Base-by-base conservation (phyloP, 2,113 vertebrate species). In the Nibea albiflora region DNA sequence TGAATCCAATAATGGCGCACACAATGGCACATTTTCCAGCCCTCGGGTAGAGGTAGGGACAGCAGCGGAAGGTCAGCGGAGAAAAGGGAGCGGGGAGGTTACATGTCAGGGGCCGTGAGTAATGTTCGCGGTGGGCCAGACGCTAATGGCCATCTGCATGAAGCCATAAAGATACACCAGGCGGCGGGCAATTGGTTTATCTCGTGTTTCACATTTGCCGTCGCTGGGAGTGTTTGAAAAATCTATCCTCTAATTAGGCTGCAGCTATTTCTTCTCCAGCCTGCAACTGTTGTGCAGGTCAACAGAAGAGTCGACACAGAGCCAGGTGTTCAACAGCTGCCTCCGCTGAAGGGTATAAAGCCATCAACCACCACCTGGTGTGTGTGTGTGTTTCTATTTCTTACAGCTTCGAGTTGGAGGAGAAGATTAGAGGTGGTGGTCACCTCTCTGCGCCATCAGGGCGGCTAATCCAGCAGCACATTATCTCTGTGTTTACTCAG, bases 261-360 rank as follows among this genome's bases (percentile, higher is more conserved):
- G 12, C 22, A 24, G 70, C 50, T 49, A 75, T 73, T 67, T 64
- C 73, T 50, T 61, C 64, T 50, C 57, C 64, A 26, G 68, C 26
- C 61, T 77, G 50, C 84, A 68, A 80, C 73, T 84, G 79, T 77
- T 26, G 72, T 72, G 62, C 72, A 5, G 81, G 83, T 88, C 79
- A 89, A 90, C 79, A 86, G 58, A 60, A 35, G 80, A 85, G 82
- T 84, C 83, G 85, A 84, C 88, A 76, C 72, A 81, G 52, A 90
- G 76, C 88, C 93, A 93, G 90, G 83, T 93, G 92, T 87, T 92
- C 61, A 90, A 89, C 92, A 93, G 92, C 92, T 93, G 91, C 81
- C 74, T 79, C 72, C 19, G 35, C 39, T 20, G 60, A 66, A 39
- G 52, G 35, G 39, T 20, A 16, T 16, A 2, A 61, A 63, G 53